Conservation (phyloP, 2,888 invertebrate species). For the Phyllotreta cruciferae region DNA sequence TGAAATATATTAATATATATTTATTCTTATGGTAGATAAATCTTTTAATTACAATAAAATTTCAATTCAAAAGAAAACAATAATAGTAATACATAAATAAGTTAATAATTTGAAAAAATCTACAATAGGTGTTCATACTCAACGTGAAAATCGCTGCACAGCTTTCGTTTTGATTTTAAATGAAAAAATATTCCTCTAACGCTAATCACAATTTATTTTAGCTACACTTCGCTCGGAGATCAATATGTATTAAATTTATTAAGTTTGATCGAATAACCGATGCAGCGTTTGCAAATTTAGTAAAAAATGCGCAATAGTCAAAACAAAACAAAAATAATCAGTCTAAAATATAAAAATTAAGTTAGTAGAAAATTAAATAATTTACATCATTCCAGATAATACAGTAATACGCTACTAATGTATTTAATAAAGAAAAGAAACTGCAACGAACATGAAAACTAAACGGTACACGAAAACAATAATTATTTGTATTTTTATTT, state of each 20-base stretch:
- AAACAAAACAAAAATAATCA: constrained; percentile 33
- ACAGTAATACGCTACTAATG: too few species aligned
- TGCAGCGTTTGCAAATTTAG: too few species aligned
- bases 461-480: constrained; percentile 2
- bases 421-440: constrained; percentile 23
- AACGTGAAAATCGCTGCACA: too few species aligned
- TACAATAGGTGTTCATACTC: not conserved
- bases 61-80: constrained; percentile 30
- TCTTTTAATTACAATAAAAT: constrained; percentile 33
- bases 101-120: not conserved
- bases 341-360: constrained; percentile 39
- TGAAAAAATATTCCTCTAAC: too few species aligned
- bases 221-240: too few species aligned
- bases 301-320: constrained; percentile 13
- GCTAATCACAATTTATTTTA: too few species aligned
- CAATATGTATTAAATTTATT: too few species aligned
- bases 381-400: constrained; percentile 47
- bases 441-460: constrained; percentile 15
- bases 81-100: constrained; percentile 26
- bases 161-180: too few species aligned
- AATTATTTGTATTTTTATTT: constrained; percentile 60
- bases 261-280: too few species aligned
- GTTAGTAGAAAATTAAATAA: constrained; percentile 47
- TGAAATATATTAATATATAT: constrained; percentile 32
- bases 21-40: constrained; percentile 31